Percentiles rank a stretch among this genome's conserved stretches.
These are phyloP conservation scores for Ennomos quercinarius DNA, from an alignment of 2,888 invertebrate species.

Conservation along the genomic window DNA sequence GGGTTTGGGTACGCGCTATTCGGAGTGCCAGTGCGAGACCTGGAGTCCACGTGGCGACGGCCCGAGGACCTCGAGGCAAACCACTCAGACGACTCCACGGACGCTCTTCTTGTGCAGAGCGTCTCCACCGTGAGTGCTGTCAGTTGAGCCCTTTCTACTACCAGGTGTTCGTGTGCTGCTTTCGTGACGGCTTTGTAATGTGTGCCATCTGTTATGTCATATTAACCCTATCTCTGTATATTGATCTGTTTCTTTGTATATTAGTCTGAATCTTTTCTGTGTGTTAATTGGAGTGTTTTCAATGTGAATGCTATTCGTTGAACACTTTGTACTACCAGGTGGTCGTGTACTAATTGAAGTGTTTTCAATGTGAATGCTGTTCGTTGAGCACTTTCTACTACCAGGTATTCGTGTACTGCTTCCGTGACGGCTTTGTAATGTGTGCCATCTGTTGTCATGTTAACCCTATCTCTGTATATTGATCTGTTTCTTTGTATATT, in stretches of 20 bases:
- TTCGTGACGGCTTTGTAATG: slow-evolving; percentile 36
- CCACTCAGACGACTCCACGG: slow-evolving; percentile 76
- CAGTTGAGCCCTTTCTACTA: slow-evolving; percentile 66
- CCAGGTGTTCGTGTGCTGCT: slow-evolving; percentile 53
- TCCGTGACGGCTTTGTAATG: slow-evolving; percentile 36
- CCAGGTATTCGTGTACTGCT: slow-evolving; percentile 47
- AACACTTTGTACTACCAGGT: too few species aligned
- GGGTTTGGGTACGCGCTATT: slow-evolving; percentile 93
- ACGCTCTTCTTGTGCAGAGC: slow-evolving; percentile 85
- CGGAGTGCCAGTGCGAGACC: slow-evolving; percentile 90
- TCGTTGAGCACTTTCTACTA: too few species aligned
- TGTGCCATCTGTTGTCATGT: slow-evolving; percentile 4
- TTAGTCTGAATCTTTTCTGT: too few species aligned
- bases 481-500: too few species aligned
- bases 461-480: too few species aligned
- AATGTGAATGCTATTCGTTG: too few species aligned
- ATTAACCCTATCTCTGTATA: neutral
- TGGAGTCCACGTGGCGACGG: slow-evolving; percentile 90
- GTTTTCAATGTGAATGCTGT: too few species aligned
- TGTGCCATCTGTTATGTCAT: slow-evolving; percentile 1
- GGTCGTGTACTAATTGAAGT: too few species aligned
- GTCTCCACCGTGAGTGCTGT: slow-evolving; percentile 86
- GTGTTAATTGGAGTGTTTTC: too few species aligned
- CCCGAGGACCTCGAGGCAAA: slow-evolving; percentile 82
- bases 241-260: too few species aligned